Evolutionary conservation across 2,888 invertebrate species (phyloP), one percentile per base, ranked within the genome.

Genomic region (Yponomeuta evonymella): DNA sequence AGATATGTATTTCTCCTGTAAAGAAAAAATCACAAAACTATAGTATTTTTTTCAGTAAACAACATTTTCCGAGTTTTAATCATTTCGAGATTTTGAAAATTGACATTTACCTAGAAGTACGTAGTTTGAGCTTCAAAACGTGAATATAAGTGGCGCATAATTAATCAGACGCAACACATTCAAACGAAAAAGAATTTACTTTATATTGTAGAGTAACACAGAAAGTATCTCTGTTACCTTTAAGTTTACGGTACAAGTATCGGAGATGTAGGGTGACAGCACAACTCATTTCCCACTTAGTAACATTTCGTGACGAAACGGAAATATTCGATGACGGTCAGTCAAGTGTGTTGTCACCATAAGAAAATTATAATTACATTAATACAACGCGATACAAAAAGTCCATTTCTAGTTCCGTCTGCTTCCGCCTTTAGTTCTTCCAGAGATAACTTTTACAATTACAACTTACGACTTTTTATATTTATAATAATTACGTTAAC

Each of bases 401-500:
- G 74, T 80, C 81, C 81, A 79, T 81, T 78, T 81, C 81, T 82
- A 81, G 81, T 77, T 81, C 80, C 82, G 76, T 81, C 81, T 79
- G 81, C 81, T 80, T 80, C 84, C 83, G 83, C 84, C 83, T 84
- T 83, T 82, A 85, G 85, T 87, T 85, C 87, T 82, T 87, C 83
- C 83, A 83, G 84, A 87, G 88, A 88, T 90, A 89, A 86, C 43
- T 43, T 89, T 33, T 89, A 88, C 73, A 73, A 58, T 74, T 73
- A 74, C 88, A 89, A 83, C 90, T 92, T 91, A 91, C 85, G 87
- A 90, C 90, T 91, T 91, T 89, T 89, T 90, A 89, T 90, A 89
- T 90, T 91, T 91, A 90, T 91, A 90, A 90, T 89, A 90, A 90
- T 89, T 91, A 91, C 88, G 89, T 90, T 92, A 92, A 92, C 92